These are phyloP conservation scores for Tricholauxania praeusta DNA, from an alignment of 2,888 invertebrate genomes.

Conservation along the genomic window DNA sequence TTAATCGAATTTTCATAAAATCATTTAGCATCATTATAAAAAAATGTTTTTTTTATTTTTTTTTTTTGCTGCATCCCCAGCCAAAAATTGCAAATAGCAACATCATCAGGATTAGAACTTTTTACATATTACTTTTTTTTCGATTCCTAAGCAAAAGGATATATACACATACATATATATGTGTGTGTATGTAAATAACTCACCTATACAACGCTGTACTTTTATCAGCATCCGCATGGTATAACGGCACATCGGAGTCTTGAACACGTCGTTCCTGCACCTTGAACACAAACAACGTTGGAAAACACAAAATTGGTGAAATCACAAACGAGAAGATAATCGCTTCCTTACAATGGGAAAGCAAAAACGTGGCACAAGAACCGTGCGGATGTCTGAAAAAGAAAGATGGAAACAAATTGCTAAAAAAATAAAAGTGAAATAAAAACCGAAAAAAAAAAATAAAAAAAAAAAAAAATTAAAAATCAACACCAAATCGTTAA, in stretches of 20 bases:
- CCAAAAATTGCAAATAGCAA: neutral
- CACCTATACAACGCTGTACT: constrained; percentile 65
- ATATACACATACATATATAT: neutral
- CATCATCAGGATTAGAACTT: neutral
- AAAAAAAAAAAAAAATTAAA: constrained; percentile 19
- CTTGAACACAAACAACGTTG: constrained; percentile 82
- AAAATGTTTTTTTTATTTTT: neutral
- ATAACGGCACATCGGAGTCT: constrained; percentile 57
- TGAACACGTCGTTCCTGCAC: constrained; percentile 66
- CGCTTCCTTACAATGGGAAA: constrained; percentile 81
- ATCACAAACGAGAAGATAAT: constrained; percentile 81
- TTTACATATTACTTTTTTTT: neutral
- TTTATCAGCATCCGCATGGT: constrained; percentile 63
- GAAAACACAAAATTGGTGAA: constrained; percentile 85
- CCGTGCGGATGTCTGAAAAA: constrained; percentile 80
- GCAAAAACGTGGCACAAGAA: constrained; percentile 80
- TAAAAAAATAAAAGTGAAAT: constrained; percentile 40
- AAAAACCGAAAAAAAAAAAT: constrained; percentile 27
- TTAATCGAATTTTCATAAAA: neutral
- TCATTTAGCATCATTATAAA: neutral
- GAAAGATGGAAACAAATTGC: constrained; percentile 56
- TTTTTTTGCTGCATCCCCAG: accelerated
- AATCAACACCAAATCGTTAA: neutral
- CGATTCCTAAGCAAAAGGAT: neutral
- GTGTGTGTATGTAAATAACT: no score